Evolutionary conservation across 1,140 invertebrate genomes (phyloP), one percentile per base, ranked within the genome.

Genomic region (Phymastichus coffea): DNA sequence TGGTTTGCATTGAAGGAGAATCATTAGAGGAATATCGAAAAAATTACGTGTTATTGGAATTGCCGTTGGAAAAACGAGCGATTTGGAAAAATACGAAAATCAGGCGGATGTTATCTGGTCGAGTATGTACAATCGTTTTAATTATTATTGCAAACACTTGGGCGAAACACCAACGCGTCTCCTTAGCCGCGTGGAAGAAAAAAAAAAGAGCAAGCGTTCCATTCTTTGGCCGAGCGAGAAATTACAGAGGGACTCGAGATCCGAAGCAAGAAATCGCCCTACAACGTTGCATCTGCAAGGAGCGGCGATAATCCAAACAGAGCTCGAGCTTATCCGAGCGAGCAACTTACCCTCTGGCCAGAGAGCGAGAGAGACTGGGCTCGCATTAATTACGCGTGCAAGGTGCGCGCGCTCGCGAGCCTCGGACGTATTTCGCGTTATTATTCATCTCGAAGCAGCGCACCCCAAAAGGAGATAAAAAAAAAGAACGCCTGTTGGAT

Each of bases 381-480:
- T 46, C 43, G 43, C 54, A 56, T 56, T 56, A 61, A 51, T 48
- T 53, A 61, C 51, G 43, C 17, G 35, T 30, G 47, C 43, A 44
- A 44, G 53, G 53, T 44, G 53, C 41, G 22, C 26, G 15, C 7
- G 28, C 28, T 33, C 28, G 6, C 28, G 28, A 33, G 23, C 47
- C 26, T 12, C 25, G 14, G 40, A 55, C 15, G 51, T 28, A 55
- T 38, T 56, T 38, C n/a, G 23, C 55, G 33, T 57, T 57, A 57
- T 57, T 57, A 57, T 48, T 57, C 55, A 57, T 57, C 55, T 44
- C n/a, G n/a, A n/a, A n/a, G 9, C 3, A 2, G 38, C n/a, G n/a
- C 23, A 2, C 20, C 15, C 28, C 12, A 20, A 40, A 48, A 23
- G 46, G 17, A 25, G 12, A 19, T 40, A 14, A 30, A 47, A 30